Base-by-base conservation (phyloP, 2,888 invertebrate species). In the Drosophila lacicola region DNA sequence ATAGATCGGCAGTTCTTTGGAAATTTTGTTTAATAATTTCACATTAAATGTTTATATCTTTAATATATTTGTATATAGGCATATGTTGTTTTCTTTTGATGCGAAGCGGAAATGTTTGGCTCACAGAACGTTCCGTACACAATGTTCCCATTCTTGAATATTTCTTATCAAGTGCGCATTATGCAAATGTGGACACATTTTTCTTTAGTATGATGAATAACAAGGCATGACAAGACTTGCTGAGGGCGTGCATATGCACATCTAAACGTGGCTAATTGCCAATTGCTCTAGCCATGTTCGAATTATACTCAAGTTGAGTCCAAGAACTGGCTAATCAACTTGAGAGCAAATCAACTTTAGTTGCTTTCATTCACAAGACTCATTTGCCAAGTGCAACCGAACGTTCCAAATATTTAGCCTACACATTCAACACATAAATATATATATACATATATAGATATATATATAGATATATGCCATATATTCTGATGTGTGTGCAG, bases 401-500 rank as follows among this genome's bases (percentile, higher is more conserved):
- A 49, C 49, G 65, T 68, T 67, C 66, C 66, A 67, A 67, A 67
- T 36, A 50, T 39, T 42, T 45, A 19, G 39, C 65, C 65, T 46
- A 66, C 65, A 53, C 53, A 34, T 36, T 34, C 11, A 34, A 8
- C 2, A 25, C 6, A 13, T 54, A 29, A 13, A 11, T 21, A 49
- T 1, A 33, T 10, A 3, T 13, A 9, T 4, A 33, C 11, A 39
- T 37, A 4, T 42, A n/a, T 46, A 13, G 6, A 2, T 13, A 33
- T 39, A 29, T 37, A 36, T 21, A 47, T 44, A 36, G 19, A 46
- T 14, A 42, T 36, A 36, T 29, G 29, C 29, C 29, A 45, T 51
- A 10, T 42, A 17, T 64, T 34, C 14, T 54, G 17, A 61, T 49
- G 17, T 69, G 29, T 75, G 10, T 76, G 57, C 62, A 63, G 50